Percentiles rank a stretch among this genome's conserved stretches.
These are phyloP conservation scores for Julus scanicus DNA, from an alignment of 2,888 invertebrate species.

Conservation along the genomic window DNA sequence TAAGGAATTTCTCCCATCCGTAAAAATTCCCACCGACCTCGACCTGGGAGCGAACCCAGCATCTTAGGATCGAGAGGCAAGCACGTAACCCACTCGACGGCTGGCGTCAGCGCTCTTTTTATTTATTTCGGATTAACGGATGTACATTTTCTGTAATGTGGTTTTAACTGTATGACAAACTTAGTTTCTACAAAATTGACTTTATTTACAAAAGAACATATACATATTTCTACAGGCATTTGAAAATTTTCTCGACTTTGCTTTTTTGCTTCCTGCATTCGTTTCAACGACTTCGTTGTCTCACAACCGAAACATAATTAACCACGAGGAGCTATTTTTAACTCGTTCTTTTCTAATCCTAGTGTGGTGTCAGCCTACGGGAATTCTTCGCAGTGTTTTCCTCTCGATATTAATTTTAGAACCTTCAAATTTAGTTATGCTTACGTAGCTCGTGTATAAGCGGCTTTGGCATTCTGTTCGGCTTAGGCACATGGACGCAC, in stretches of 20 bases:
- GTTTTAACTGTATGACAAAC: too few relatives aligned
- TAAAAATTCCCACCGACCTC: too few relatives aligned
- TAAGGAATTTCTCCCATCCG: too few relatives aligned
- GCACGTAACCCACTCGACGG: too few relatives aligned
- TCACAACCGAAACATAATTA: background rate
- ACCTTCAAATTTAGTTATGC: background rate
- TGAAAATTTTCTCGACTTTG: background rate
- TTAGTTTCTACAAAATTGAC: background rate
- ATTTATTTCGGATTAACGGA: too few relatives aligned
- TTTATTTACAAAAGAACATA: background rate
- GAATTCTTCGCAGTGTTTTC: conserved; percentile 15
- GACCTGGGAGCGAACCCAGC: too few relatives aligned
- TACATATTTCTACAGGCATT: too few relatives aligned
- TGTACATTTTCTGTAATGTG: too few relatives aligned
- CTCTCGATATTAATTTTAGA: conserved; percentile 22
- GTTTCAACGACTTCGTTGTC: background rate
- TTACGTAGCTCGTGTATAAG: conserved; percentile 21
- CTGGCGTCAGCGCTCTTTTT: too few relatives aligned
- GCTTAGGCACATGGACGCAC: background rate
- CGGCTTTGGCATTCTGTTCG: background rate
- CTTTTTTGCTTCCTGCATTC: conserved; percentile 4
- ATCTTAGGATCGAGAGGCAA: too few relatives aligned
- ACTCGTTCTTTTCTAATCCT: conserved; percentile 14
- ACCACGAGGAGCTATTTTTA: background rate
- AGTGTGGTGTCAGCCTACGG: background rate